A percentile compares a stretch with the other conserved stretches of the same genome.
phyloP scores from a whole-genome alignment of 2,113 vertebrate species.

The Corydoras sp. region DNA sequence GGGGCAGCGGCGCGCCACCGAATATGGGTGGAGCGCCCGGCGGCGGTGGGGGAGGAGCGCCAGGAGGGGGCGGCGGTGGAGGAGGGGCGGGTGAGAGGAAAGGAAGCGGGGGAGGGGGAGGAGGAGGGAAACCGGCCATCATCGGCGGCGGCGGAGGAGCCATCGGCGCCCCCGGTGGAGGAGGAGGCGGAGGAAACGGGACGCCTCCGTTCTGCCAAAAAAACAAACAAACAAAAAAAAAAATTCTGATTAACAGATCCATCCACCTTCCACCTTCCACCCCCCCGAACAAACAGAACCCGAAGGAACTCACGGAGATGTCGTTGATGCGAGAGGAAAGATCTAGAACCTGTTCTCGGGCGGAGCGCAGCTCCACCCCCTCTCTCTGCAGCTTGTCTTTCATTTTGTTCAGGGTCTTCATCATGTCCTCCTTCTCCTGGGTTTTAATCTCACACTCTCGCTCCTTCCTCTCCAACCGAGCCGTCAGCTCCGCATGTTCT shows the following conservation, averaged over 20 bases:
- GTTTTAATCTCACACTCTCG: conserved; percentile 94
- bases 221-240: too few species aligned
- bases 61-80: conserved; percentile 76
- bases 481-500: conserved; percentile 86
- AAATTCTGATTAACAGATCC: too few species aligned
- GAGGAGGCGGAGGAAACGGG: conserved; percentile 61
- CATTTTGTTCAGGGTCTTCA: conserved; percentile 98
- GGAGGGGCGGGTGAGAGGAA: conserved; percentile 69
- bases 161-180: conserved; percentile 74
- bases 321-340: conserved; percentile 81
- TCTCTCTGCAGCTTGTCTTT: conserved; percentile 95
- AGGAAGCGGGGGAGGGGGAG: conserved; percentile 66
- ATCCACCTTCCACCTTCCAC: too few species aligned
- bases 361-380: conserved; percentile 84
- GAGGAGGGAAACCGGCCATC: conserved; percentile 69
- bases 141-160: conserved; percentile 65
- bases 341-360: conserved; percentile 83
- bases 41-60: conserved; percentile 79
- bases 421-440: conserved; percentile 95
- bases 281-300: too few species aligned
- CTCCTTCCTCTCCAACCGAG: conserved; percentile 86
- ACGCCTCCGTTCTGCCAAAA: conserved; percentile 53
- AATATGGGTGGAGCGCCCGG: conserved; percentile 90
- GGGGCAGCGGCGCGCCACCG: conserved; percentile 63
- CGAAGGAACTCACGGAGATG: conserved; percentile 68